Evolutionary conservation across 1,140 invertebrate species (phyloP).

Genomic region (Stegodyphus mimosarum): DNA sequence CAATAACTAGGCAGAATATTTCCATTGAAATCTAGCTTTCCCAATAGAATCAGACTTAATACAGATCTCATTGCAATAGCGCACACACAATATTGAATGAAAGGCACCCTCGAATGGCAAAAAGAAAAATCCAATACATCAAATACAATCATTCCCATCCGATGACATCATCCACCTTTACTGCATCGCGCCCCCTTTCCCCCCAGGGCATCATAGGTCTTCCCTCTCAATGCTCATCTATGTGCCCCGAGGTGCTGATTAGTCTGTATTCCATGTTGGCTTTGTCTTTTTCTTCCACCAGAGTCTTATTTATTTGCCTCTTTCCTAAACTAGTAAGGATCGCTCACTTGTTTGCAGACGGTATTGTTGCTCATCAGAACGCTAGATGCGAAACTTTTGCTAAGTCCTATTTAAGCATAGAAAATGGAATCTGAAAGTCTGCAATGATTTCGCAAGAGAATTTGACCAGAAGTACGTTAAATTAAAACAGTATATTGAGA

Average conservation of each 20-base stretch:
- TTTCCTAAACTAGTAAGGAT: neutral
- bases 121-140: slow-evolving; percentile 38
- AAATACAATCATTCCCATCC: slow-evolving; percentile 49
- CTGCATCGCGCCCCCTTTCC: neutral
- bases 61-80: neutral
- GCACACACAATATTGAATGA: neutral
- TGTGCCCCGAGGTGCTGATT: slow-evolving; percentile 36
- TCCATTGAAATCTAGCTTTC: neutral
- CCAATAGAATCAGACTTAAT: neutral
- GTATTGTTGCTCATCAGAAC: neutral
- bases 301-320: slow-evolving; percentile 41
- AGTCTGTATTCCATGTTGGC: slow-evolving; percentile 13
- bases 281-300: slow-evolving; percentile 4
- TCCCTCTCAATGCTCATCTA: neutral
- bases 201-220: slow-evolving; percentile 14
- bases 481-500: too few species aligned
- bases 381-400: neutral
- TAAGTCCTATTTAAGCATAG: too few species aligned
- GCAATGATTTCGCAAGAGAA: too few species aligned
- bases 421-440: too few species aligned
- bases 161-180: slow-evolving; percentile 50
- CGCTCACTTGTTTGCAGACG: neutral
- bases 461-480: too few species aligned
- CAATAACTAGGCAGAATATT: too few species aligned
- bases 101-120: neutral